A percentile compares a stretch with the other conserved stretches of the same genome.
These are phyloP conservation scores for Neotoxoptera formosana DNA, from an alignment of 1,140 invertebrate species.

Conservation along the genomic window DNA sequence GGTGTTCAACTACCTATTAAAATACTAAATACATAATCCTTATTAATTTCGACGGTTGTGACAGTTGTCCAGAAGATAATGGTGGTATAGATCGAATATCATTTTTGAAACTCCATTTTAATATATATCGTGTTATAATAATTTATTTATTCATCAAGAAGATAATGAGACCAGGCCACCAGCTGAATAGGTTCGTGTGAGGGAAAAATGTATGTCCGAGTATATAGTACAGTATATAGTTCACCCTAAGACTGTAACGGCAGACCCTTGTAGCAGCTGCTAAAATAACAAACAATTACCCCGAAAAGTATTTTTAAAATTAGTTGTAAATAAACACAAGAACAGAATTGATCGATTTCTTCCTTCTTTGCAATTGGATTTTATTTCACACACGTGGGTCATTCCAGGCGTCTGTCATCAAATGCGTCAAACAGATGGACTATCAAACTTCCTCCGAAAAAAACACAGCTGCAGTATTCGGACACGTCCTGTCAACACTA, in stretches of 20 bases:
- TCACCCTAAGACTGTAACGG: background rate
- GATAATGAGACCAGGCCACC: background rate
- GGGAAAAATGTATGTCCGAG: background rate
- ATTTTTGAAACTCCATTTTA: background rate
- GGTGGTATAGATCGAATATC: background rate
- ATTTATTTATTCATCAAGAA: background rate
- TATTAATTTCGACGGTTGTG: no score
- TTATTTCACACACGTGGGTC: background rate
- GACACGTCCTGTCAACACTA: background rate
- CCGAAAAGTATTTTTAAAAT: slow-evolving; percentile 22
- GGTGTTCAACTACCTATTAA: no score
- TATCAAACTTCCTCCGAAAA: background rate
- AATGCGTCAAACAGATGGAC: background rate
- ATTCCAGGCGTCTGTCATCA: background rate
- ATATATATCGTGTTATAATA: background rate
- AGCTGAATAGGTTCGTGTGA: background rate
- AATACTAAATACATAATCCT: no score
- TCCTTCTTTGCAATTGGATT: background rate
- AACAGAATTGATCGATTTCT: background rate
- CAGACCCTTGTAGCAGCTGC: background rate
- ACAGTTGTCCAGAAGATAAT: no score
- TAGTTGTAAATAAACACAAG: background rate
- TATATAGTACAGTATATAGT: background rate
- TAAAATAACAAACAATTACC: slow-evolving; percentile 14
- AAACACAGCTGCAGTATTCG: background rate